Percentiles rank a stretch among this genome's conserved stretches.
Conservation (phyloP, 2,113 vertebrate genomes). For the Nycticryphes semicollaris region DNA sequence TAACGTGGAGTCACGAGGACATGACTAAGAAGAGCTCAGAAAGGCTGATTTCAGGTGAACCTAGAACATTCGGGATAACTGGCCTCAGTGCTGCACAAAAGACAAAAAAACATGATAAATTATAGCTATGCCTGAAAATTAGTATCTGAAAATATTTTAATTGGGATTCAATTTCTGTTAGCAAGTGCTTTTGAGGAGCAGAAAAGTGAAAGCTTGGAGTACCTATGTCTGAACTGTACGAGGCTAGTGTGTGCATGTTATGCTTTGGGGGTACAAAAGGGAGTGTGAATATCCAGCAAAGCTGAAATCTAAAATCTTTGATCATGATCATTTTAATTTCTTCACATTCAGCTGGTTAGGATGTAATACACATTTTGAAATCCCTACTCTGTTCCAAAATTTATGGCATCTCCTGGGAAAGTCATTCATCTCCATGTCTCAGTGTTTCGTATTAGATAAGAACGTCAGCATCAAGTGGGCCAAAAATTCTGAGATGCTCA, state of each 20-base stretch:
- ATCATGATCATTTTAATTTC: neutral
- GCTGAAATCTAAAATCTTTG: neutral
- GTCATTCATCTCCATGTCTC: neutral
- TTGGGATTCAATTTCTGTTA: neutral
- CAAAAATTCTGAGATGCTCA: neutral
- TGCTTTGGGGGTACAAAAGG: neutral
- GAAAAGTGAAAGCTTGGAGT: neutral
- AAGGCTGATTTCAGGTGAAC: neutral
- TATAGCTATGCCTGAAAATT: neutral
- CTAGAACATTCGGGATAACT: neutral
- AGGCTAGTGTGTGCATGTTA: neutral
- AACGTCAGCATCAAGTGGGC: neutral
- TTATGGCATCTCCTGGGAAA: neutral
- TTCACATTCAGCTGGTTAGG: neutral
- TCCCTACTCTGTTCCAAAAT: neutral
- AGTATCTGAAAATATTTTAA: neutral
- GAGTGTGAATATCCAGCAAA: neutral
- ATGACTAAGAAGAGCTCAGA: neutral
- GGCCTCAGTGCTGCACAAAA: neutral
- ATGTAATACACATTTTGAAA: neutral
- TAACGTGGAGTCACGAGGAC: neutral
- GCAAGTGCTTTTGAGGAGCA: neutral
- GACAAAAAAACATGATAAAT: neutral
- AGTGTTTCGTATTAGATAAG: neutral
- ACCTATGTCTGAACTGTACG: neutral